Evolutionary conservation across 2,797 vertebrate genomes (phyloP), one percentile per base, ranked within the genome.

Genomic region (Onychomys leucogaster): DNA sequence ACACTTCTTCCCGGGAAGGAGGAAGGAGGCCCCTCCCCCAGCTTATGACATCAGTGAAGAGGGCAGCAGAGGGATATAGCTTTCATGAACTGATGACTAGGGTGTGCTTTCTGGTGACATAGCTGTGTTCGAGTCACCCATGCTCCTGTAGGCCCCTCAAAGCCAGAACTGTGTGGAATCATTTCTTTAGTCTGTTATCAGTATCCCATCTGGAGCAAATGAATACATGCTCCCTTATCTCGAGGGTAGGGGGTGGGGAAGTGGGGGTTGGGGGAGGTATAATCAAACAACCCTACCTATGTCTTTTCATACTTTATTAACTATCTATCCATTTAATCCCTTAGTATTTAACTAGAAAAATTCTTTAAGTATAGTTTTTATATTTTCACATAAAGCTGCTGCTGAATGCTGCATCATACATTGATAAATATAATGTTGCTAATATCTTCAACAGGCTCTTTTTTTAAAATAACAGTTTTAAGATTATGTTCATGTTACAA

Each of bases 321-420:
- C 57, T 46, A 32, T 77, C 14, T 73, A 90, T 52, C 8, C 86
- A 11, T 82, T 27, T 89, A 94, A 90, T 80, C 77, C 52, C 16
- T 49, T 61, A 25, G 29, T 32, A 63, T 63, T 78, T 78, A 95
- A 88, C 25, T 67, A 76, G 55, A 96, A 93, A 91, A 10, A 29
- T 94, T 94, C n/a, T 90, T 85, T 80, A 52, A 94, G 34, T 75
- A 34, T 41, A 89, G 65, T 76, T 17, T 82, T 85, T 76, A 46
- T 81, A 19, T 43, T 94, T 96, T 88, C 65, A 61, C 59, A 95
- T 81, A 89, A 95, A 90, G 63, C 10, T 95, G 25, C 41, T 46
- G 29, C 27, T n/a, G 57, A 89, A 9, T 89, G 7, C 67, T 93
- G 25, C 17, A 91, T 89, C 75, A 94, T 89, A 93, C 3, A 67